Percentiles rank a stretch among this genome's conserved stretches.
Evolutionary conservation across 2,888 invertebrate species (phyloP).

Genomic region (Dryobotodes eremita): DNA sequence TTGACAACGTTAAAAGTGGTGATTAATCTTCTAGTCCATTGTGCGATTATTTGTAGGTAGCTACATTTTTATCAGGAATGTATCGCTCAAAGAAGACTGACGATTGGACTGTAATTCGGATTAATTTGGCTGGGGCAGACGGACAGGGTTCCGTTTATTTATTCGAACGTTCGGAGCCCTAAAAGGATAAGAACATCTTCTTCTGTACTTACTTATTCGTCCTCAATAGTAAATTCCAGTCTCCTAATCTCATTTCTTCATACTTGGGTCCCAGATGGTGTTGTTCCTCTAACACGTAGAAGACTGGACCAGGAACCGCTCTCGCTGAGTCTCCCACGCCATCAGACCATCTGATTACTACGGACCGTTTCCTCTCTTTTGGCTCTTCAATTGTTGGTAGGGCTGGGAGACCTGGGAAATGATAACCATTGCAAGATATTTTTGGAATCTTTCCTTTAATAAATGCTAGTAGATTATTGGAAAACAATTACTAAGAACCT

Average conservation of each 20-base stretch:
- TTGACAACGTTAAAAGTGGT: background rate
- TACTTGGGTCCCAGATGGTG: conserved; percentile 93
- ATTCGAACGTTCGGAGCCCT: too few relatives aligned
- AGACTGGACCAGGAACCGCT: conserved; percentile 83
- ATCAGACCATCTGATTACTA: conserved; percentile 86
- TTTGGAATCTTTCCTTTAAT: background rate
- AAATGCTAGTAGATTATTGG: background rate
- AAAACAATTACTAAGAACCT: background rate
- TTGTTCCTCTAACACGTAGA: conserved; percentile 93
- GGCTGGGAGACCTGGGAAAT: conserved; percentile 90
- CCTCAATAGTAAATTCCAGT: conserved; percentile 91
- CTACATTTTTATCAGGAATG: background rate
- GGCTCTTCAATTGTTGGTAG: conserved; percentile 91
- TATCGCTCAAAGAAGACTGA: background rate
- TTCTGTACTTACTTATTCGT: conserved; percentile 86
- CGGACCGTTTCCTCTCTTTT: conserved; percentile 89
- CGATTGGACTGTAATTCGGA: background rate
- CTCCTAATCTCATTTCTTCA: conserved; percentile 91
- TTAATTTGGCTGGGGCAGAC: too few relatives aligned
- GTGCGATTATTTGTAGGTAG: background rate
- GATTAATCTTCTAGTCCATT: background rate
- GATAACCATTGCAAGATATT: background rate
- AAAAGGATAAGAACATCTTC: background rate
- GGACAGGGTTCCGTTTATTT: too few relatives aligned
- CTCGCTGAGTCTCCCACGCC: conserved; percentile 86